A percentile compares a stretch with the other conserved stretches of the same genome.
Evolutionary conservation across 1,140 invertebrate genomes (phyloP).

Genomic region (Macrosteles quadrilineatus): DNA sequence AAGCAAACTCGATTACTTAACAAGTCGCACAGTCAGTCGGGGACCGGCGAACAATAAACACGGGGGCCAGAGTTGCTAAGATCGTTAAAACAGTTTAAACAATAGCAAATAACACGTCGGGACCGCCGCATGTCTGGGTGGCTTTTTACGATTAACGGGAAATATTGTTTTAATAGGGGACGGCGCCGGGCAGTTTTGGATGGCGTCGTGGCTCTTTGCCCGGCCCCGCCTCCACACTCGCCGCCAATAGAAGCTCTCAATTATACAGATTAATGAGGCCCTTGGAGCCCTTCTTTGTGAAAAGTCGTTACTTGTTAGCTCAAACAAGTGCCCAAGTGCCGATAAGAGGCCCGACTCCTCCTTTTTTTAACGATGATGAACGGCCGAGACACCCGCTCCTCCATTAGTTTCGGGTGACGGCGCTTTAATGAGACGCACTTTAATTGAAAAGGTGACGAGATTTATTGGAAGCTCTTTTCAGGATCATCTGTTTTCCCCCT

Average conservation of each 20-base stretch:
- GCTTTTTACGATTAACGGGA: too few relatives aligned
- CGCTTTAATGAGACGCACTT: constrained; percentile 1
- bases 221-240: constrained; percentile 4
- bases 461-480: neutral
- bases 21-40: too few relatives aligned
- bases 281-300: constrained; percentile 11
- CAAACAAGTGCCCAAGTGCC: neutral
- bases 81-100: too few relatives aligned
- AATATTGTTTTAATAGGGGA: neutral
- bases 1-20: too few relatives aligned
- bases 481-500: too few relatives aligned
- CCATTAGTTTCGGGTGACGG: neutral
- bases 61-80: too few relatives aligned
- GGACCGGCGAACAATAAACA: too few relatives aligned
- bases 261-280: constrained; percentile 3
- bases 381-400: neutral
- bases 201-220: neutral
- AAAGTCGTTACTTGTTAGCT: constrained; percentile 14
- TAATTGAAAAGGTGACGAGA: constrained; percentile 14
- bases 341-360: neutral
- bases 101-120: too few relatives aligned
- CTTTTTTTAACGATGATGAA: constrained; percentile 13
- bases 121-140: too few relatives aligned
- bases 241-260: constrained; percentile 3
- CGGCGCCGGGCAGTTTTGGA: neutral